Evolutionary conservation across 1,140 invertebrate species (phyloP).

Genomic region (Eufriesea mexicana): DNA sequence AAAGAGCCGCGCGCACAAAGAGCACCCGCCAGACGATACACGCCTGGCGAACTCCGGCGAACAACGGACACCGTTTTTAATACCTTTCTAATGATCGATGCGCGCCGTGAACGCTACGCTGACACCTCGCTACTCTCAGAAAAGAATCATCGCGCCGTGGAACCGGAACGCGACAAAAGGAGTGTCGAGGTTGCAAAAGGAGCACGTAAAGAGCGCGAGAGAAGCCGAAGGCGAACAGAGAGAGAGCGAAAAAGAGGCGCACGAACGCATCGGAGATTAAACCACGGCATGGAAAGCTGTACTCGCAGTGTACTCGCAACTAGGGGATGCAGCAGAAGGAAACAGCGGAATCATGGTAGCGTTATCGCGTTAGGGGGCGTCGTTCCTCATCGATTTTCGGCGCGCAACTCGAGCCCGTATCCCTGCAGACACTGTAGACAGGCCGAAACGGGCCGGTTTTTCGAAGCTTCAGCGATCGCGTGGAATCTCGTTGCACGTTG

Average conservation of each 20-base stretch:
- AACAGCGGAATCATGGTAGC: not conserved
- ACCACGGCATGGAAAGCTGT: not conserved
- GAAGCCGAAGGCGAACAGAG: no score
- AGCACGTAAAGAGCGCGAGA: not conserved
- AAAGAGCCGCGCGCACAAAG: not conserved
- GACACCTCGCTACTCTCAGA: constrained; percentile 20
- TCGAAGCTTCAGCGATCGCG: not conserved
- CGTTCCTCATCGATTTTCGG: not conserved
- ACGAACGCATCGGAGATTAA: constrained; percentile 28
- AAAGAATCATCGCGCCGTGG: constrained; percentile 12
- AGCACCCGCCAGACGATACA: not conserved
- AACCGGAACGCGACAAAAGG: constrained; percentile 1
- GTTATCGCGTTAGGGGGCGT: not conserved
- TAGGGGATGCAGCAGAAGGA: not conserved
- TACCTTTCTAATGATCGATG: constrained; percentile 45
- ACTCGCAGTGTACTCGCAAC: not conserved
- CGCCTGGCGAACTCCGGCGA: not conserved
- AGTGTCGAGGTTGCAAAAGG: not conserved
- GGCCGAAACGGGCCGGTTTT: not conserved
- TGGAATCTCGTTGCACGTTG: constrained; percentile 25
- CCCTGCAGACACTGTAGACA: not conserved
- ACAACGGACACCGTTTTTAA: constrained; percentile 19
- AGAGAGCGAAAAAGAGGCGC: not conserved
- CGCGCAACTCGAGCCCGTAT: not conserved
- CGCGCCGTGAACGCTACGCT: not conserved